Evolutionary conservation across 2,113 vertebrate genomes (phyloP).

Genomic region (Notechis scutatus): DNA sequence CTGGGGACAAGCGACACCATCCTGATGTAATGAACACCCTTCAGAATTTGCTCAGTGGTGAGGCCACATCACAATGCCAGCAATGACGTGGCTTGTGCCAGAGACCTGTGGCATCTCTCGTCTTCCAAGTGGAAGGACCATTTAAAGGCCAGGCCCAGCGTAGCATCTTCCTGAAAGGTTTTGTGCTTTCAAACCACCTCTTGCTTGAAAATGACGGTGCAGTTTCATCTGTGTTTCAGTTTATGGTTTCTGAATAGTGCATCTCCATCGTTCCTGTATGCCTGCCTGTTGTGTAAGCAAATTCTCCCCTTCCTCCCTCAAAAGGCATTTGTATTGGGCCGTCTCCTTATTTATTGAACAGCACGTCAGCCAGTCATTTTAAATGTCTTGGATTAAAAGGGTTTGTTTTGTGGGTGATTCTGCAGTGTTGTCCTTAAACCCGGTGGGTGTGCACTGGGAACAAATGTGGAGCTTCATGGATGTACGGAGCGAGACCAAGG

Average conservation of each 20-base stretch:
- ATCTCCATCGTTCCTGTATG: background rate
- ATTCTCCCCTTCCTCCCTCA: no score
- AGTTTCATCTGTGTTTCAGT: background rate
- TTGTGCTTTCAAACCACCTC: background rate
- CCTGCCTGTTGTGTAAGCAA: background rate
- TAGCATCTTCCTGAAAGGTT: background rate
- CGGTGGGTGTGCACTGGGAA: background rate
- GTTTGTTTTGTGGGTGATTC: conserved; percentile 1
- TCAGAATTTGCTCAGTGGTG: background rate
- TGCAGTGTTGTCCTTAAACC: background rate
- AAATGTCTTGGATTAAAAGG: conserved; percentile 15
- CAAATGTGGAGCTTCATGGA: background rate
- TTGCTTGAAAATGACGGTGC: background rate
- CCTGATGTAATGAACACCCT: background rate
- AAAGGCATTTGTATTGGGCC: background rate
- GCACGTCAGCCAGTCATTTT: background rate
- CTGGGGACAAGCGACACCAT: background rate
- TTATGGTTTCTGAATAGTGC: background rate
- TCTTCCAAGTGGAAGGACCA: background rate
- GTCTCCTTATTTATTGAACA: conserved; percentile 12
- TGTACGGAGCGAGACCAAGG: background rate
- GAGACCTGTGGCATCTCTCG: background rate
- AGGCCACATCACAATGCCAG: background rate
- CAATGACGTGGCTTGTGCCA: background rate
- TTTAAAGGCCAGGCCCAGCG: background rate